These are phyloP conservation scores for Scolanthus callimorphus DNA, from an alignment of 92 coral and sea anemone genomes.

Conservation along the genomic window DNA sequence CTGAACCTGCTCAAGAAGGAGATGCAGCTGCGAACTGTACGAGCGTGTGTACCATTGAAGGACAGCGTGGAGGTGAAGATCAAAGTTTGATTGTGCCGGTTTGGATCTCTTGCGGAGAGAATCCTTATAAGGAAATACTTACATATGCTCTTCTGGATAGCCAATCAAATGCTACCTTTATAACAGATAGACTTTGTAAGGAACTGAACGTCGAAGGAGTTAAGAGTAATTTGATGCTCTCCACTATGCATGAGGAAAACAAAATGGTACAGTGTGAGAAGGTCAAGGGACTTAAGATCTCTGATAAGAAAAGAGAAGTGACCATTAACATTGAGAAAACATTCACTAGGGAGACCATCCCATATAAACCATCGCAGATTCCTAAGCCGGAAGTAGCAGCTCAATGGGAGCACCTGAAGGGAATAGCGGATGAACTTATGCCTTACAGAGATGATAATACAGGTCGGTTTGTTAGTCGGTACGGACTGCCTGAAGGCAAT, in stretches of 20 bases:
- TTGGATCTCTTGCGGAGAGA: constrained; percentile 16
- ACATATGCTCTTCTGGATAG: constrained; percentile 48
- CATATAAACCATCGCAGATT: constrained; percentile 37
- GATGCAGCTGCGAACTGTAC: constrained; percentile 13
- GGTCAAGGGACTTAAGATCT: constrained; percentile 27
- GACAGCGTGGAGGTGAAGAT: constrained; percentile 36
- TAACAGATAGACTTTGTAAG: constrained; percentile 26
- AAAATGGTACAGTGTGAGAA: constrained; percentile 26
- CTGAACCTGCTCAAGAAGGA: background rate
- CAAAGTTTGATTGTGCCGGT: constrained; percentile 41
- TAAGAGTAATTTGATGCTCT: constrained; percentile 35
- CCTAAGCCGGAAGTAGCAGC: constrained; percentile 50
- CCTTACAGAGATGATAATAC: constrained; percentile 39
- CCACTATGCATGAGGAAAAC: constrained; percentile 45
- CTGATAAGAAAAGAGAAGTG: constrained; percentile 19
- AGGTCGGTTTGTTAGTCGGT: constrained; percentile 41
- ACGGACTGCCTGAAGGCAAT: constrained; percentile 48
- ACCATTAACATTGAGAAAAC: constrained; percentile 21
- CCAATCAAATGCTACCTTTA: constrained; percentile 52
- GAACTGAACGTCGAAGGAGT: constrained; percentile 30
- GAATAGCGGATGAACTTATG: constrained; percentile 34
- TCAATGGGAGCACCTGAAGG: constrained; percentile 33
- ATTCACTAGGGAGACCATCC: constrained; percentile 30
- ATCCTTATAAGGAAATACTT: constrained; percentile 14
- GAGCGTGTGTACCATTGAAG: constrained; percentile 24